These are phyloP conservation scores for Talpa occidentalis DNA, from an alignment of 2,113 vertebrate species.

Conservation along the genomic window DNA sequence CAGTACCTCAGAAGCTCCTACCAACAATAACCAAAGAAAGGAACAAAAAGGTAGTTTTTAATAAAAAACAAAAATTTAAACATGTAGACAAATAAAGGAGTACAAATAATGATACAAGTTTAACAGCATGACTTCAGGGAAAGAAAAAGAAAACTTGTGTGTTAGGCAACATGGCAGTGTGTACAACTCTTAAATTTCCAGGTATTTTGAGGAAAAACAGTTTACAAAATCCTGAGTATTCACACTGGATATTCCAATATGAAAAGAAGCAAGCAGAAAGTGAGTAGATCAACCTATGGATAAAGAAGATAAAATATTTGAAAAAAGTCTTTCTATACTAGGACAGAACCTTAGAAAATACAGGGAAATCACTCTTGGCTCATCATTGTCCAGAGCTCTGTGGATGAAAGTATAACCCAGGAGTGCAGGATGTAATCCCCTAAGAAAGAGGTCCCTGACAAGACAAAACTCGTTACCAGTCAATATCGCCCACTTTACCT, in stretches of 20 bases:
- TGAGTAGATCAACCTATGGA: not conserved
- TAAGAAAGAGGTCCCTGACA: not conserved
- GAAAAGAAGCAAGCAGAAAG: not conserved
- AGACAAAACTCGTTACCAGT: not conserved
- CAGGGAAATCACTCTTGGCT: not conserved
- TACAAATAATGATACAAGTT: not conserved
- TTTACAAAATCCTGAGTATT: not conserved
- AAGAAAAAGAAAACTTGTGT: not conserved
- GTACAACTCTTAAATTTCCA: not conserved
- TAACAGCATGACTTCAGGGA: not conserved
- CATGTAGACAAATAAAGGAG: slow-evolving; percentile 12
- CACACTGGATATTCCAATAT: not conserved
- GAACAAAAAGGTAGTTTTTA: not conserved
- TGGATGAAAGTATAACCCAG: not conserved
- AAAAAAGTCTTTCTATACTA: not conserved
- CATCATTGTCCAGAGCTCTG: not conserved
- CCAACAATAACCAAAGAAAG: not conserved
- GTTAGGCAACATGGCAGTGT: not conserved
- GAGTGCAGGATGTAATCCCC: not conserved
- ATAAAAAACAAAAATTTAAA: not conserved
- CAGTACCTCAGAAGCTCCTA: not conserved
- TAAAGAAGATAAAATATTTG: not conserved
- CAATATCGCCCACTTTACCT: not conserved
- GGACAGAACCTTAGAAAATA: not conserved
- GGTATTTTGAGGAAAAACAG: not conserved